Conservation (phyloP, 2,888 invertebrate species). For the Crematogaster levior region DNA sequence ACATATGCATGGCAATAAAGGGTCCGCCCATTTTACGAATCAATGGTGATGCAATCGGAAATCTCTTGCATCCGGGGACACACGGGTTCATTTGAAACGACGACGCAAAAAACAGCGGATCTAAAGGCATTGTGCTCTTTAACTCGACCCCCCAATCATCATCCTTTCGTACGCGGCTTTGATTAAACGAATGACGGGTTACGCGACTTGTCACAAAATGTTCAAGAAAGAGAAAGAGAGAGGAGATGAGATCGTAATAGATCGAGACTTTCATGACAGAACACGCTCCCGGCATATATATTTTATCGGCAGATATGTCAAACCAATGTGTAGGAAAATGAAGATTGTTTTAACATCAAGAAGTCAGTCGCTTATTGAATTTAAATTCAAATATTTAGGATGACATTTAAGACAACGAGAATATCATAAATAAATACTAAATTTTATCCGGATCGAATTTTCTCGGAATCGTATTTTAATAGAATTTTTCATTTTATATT, state of each 20-base stretch:
- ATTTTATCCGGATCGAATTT: background rate
- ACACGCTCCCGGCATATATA: background rate
- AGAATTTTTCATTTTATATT: slow-evolving; percentile 4
- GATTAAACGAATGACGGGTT: slow-evolving; percentile 58
- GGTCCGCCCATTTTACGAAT: background rate
- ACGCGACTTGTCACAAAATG: slow-evolving; percentile 41
- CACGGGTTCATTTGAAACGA: slow-evolving; percentile 13
- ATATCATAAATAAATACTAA: background rate
- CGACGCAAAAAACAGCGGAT: slow-evolving; percentile 22
- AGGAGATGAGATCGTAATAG: background rate
- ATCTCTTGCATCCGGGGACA: slow-evolving; percentile 4
- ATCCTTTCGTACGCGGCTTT: slow-evolving; percentile 55
- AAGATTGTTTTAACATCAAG: slow-evolving; percentile 5
- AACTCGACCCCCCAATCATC: slow-evolving; percentile 55
- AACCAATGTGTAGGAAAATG: background rate
- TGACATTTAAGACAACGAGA: background rate
- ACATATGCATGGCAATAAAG: slow-evolving; percentile 30
- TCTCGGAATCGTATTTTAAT: background rate
- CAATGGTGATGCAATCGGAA: slow-evolving; percentile 34
- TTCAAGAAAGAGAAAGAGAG: background rate
- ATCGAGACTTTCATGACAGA: slow-evolving; percentile 1
- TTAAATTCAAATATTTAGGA: background rate
- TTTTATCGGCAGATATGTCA: slow-evolving; percentile 20
- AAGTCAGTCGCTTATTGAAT: background rate
- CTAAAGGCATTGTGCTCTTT: slow-evolving; percentile 47